These are phyloP conservation scores for Brenthis ino DNA, from an alignment of 2,888 invertebrate genomes.

Conservation along the genomic window DNA sequence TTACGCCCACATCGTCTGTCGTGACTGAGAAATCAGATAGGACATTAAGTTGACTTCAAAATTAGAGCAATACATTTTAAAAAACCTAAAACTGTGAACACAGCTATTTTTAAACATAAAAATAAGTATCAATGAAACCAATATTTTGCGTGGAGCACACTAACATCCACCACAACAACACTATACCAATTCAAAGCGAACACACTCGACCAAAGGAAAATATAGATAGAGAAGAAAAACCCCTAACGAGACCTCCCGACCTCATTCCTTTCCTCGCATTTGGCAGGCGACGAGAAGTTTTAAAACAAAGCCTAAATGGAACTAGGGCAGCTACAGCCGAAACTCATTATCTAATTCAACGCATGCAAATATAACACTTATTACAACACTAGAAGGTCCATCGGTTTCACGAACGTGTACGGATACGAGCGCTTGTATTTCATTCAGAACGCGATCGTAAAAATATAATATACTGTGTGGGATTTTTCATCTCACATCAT, in stretches of 20 bases:
- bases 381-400: conserved; percentile 21
- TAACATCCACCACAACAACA: background rate
- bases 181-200: conserved; percentile 9
- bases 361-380: conserved; percentile 28
- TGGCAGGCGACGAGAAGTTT: conserved; percentile 61
- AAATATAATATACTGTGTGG: conserved; percentile 44
- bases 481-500: background rate
- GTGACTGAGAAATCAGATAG: too few species aligned
- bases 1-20: too few species aligned
- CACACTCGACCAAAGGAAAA: conserved; percentile 21
- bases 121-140: too few species aligned
- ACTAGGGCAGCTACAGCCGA: conserved; percentile 43
- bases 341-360: conserved; percentile 30
- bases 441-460: conserved; percentile 44
- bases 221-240: conserved; percentile 33
- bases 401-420: conserved; percentile 6
- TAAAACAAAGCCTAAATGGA: conserved; percentile 59
- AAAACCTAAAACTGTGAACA: too few species aligned
- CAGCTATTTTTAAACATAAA: too few species aligned
- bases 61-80: too few species aligned
- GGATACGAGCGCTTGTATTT: conserved; percentile 33
- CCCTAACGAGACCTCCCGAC: conserved; percentile 47
- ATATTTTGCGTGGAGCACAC: too few species aligned
- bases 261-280: conserved; percentile 54
- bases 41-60: too few species aligned